Evolutionary conservation across 2,113 vertebrate species (phyloP).

Genomic region (Campylomormyrus numenius): DNA sequence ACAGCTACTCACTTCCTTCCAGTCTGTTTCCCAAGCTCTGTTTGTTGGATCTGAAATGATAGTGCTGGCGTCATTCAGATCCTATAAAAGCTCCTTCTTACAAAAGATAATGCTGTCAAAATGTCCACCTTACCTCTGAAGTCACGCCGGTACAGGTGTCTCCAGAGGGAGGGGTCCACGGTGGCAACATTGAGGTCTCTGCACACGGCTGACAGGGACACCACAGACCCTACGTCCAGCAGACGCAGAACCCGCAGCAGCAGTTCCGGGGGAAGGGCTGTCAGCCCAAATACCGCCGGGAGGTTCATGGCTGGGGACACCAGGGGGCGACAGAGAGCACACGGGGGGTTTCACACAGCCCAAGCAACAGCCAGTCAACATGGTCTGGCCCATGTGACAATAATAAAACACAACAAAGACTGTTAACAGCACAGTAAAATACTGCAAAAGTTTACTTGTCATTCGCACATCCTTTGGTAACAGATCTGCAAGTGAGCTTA

Average conservation of each 20-base stretch:
- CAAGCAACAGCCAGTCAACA: background rate
- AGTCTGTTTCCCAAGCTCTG: slow-evolving; percentile 49
- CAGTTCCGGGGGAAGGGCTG: slow-evolving; percentile 80
- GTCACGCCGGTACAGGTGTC: slow-evolving; percentile 77
- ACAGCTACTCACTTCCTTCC: slow-evolving; percentile 53
- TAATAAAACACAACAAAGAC: background rate
- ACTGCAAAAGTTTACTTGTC: background rate
- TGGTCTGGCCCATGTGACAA: background rate
- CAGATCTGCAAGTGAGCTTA: background rate
- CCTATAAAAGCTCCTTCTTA: background rate
- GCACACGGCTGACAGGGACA: slow-evolving; percentile 71
- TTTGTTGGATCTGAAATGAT: slow-evolving; percentile 31
- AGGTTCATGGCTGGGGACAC: slow-evolving; percentile 71
- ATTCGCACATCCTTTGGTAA: background rate
- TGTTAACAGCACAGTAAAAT: background rate
- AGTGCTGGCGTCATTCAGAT: background rate
- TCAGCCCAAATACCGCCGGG: slow-evolving; percentile 80
- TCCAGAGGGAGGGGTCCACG: slow-evolving; percentile 79
- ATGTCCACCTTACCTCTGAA: slow-evolving; percentile 67
- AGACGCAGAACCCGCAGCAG: slow-evolving; percentile 80
- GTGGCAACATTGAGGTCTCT: slow-evolving; percentile 61
- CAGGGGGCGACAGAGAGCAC: background rate
- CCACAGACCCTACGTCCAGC: slow-evolving; percentile 69
- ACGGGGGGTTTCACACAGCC: background rate
- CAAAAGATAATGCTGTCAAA: background rate